phyloP scores from a whole-genome alignment of 2,888 invertebrate species.

The Morpho achilles region DNA sequence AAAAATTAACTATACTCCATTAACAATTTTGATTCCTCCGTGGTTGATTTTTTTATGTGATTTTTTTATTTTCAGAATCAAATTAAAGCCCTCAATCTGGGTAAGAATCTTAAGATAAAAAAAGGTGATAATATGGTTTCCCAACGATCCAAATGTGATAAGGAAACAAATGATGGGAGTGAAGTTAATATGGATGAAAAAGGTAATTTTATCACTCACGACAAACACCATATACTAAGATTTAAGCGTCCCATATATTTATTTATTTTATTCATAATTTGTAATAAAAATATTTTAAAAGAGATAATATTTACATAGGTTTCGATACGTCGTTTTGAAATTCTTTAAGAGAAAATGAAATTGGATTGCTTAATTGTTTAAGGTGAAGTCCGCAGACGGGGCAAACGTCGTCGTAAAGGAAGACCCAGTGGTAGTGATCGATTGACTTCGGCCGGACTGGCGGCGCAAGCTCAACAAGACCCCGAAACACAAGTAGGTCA shows the following conservation, averaged over 20 bases:
- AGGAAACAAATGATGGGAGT: conserved; percentile 45
- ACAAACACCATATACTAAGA: no score
- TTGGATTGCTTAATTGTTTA: conserved; percentile 8
- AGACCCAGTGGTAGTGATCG: conserved; percentile 69
- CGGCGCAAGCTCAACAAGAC: conserved; percentile 77
- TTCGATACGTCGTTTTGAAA: no score
- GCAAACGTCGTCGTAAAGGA: conserved; percentile 79
- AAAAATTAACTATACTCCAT: no score
- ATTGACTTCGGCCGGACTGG: conserved; percentile 67
- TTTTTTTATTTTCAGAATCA: conserved; percentile 53
- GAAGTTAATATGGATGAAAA: conserved; percentile 45
- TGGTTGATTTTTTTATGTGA: not conserved
- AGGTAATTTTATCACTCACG: conserved; percentile 5
- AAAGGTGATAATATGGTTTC: conserved; percentile 51
- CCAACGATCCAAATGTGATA: conserved; percentile 56
- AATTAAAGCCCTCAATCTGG: conserved; percentile 61
- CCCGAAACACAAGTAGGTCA: conserved; percentile 83
- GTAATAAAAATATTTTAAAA: no score
- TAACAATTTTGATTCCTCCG: no score
- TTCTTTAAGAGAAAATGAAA: no score
- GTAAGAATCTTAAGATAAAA: conserved; percentile 51
- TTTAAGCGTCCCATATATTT: no score
- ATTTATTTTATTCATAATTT: no score
- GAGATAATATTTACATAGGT: no score
- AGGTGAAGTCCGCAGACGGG: conserved; percentile 73